A percentile compares a stretch with the other conserved stretches of the same genome.
These are phyloP conservation scores for Portunus trituberculatus DNA, from an alignment of 1,140 invertebrate species.

Conservation along the genomic window DNA sequence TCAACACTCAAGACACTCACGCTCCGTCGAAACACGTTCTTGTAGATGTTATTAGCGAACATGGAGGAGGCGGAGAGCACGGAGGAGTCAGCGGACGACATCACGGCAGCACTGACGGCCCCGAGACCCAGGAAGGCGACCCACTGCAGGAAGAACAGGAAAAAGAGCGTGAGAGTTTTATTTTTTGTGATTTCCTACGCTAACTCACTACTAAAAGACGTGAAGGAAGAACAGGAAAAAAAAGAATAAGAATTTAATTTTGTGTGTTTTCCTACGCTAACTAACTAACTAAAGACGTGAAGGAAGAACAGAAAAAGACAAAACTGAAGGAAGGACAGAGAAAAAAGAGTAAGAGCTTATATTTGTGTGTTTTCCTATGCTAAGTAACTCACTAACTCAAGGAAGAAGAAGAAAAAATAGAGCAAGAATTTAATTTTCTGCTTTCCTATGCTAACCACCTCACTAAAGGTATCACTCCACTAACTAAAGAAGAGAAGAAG, in stretches of 20 bases:
- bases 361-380: too few relatives aligned
- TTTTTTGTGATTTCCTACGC: too few relatives aligned
- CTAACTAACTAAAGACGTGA: too few relatives aligned
- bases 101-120: slow-evolving; percentile 98
- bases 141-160: slow-evolving; percentile 57
- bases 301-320: background rate
- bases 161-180: background rate
- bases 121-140: slow-evolving; percentile 96
- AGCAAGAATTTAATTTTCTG: too few relatives aligned
- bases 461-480: too few relatives aligned
- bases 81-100: slow-evolving; percentile 99
- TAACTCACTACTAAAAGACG: too few relatives aligned
- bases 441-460: too few relatives aligned
- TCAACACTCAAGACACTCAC: slow-evolving; percentile 80
- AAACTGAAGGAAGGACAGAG: background rate
- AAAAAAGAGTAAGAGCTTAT: too few relatives aligned
- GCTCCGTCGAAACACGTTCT: slow-evolving; percentile 95
- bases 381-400: too few relatives aligned
- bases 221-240: background rate
- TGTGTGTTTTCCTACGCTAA: too few relatives aligned
- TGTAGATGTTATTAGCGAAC: slow-evolving; percentile 99
- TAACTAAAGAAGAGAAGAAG: too few relatives aligned
- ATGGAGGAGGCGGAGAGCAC: slow-evolving; percentile 98
- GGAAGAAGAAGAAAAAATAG: too few relatives aligned
- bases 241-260: background rate